Evolutionary conservation across 2,888 invertebrate genomes (phyloP), one percentile per base, ranked within the genome.

Genomic region (Octonoba sinensis): DNA sequence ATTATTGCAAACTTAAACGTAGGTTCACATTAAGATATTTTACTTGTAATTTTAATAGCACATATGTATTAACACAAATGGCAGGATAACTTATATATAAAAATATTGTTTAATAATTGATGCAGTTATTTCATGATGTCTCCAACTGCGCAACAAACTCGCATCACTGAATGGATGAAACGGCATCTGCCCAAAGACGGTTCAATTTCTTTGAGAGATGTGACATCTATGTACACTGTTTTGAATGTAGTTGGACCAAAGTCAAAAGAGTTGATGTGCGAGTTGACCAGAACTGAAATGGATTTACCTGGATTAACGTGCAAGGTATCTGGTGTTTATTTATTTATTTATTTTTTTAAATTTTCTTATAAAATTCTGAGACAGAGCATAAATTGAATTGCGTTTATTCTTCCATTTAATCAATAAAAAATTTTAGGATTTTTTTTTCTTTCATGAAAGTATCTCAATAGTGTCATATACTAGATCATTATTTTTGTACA

Each of bases 71-170:
- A n/a, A n/a, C n/a, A n/a, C n/a, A n/a, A n/a, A n/a, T n/a, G n/a
- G n/a, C n/a, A n/a, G n/a, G 11, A 36, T 36, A 36, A 36, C 36
- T 36, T 36, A 36, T 36, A 8, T 36, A 1, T 36, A 36, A 6
- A 36, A 36, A 18, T 54, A 1, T 54, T 11, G n/a, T 51, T 51
- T 51, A 36, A 6, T 36, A 8, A n/a, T 11, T 36, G 8, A 36
- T 36, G 36, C 86, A 92, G 92, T 86, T 93, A 91, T 87, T 93
- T 93, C 87, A 93, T 94, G 91, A 92, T 94, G n/a, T 93, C 93
- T 0, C 94, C 93, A 1, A 93, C 93, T 1, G 92, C 92, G 81
- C 94, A 94, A 87, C 93, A 94, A 89, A 93, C 93, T 0, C 89
- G 93, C 22, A 91, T 92, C 57, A 91, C 91, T 85, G 91, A 92